Evolutionary conservation across 2,888 invertebrate species (phyloP).

Genomic region (Aromia moschata): DNA sequence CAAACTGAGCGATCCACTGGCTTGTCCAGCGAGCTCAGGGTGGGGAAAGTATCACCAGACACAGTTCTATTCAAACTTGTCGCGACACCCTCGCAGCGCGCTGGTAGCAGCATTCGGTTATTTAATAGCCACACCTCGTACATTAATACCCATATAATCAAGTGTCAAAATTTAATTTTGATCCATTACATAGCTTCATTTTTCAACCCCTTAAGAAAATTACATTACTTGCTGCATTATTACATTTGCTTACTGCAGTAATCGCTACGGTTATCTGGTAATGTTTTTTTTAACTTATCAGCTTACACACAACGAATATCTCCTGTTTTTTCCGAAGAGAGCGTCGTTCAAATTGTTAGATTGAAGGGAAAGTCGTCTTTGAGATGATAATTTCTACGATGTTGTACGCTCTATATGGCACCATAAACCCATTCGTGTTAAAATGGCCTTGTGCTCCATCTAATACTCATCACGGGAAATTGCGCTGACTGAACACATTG

Average conservation of each 20-base stretch:
- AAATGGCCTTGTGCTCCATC: conserved; percentile 35
- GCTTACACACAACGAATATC: neutral
- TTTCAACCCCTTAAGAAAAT: too few species aligned
- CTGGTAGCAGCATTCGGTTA: too few species aligned
- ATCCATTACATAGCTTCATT: too few species aligned
- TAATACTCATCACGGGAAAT: conserved; percentile 27
- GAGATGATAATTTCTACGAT: conserved; percentile 35
- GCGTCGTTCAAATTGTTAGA: neutral
- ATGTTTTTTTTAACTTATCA: neutral
- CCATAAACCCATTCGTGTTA: conserved; percentile 37
- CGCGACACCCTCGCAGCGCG: too few species aligned
- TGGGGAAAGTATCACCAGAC: too few species aligned
- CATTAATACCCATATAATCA: too few species aligned
- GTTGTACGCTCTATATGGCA: conserved; percentile 42
- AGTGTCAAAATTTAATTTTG: too few species aligned
- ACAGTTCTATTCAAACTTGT: too few species aligned
- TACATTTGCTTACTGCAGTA: neutral
- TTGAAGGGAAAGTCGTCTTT: conserved; percentile 36
- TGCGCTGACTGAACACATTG: conserved; percentile 12
- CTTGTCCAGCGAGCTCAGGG: too few species aligned
- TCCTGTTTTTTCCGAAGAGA: neutral
- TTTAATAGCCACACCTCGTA: too few species aligned
- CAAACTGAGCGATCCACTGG: too few species aligned
- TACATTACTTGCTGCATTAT: neutral
- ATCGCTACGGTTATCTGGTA: neutral